phyloP scores from a whole-genome alignment of 2,797 vertebrate species.

The Scolopax bukidnonensis region DNA sequence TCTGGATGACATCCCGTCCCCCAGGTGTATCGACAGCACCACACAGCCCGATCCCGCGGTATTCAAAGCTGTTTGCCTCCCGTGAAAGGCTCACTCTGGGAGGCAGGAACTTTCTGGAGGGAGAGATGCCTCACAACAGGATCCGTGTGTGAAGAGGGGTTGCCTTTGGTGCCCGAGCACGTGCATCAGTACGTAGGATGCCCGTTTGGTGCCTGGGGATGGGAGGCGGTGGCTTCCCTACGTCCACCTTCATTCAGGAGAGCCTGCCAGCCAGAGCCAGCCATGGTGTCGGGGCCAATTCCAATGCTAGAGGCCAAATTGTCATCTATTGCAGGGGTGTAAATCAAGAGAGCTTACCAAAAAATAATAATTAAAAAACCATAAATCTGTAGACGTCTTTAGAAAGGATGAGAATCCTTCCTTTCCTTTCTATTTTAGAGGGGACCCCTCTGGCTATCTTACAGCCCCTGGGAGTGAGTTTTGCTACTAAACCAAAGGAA shows the following conservation, averaged over 20 bases:
- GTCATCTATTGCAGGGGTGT: not conserved
- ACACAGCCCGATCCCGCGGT: accelerated
- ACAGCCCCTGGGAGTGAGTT: not conserved
- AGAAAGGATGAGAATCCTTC: not conserved
- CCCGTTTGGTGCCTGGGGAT: not conserved
- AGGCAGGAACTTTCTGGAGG: not conserved
- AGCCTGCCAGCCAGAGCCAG: conserved; percentile 5
- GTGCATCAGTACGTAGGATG: accelerated
- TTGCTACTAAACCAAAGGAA: conserved; percentile 27
- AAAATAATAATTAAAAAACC: not conserved
- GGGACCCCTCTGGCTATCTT: not conserved
- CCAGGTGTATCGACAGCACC: too few species aligned
- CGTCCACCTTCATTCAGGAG: not conserved
- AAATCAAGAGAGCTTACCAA: conserved; percentile 13
- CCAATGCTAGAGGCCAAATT: conserved; percentile 27
- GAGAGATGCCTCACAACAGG: not conserved
- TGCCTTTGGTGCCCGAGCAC: not conserved
- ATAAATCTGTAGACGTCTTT: not conserved
- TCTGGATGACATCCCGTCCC: too few species aligned
- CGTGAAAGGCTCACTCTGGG: not conserved
- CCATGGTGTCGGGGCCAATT: not conserved
- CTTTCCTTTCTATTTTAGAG: not conserved
- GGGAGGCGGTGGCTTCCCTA: not conserved
- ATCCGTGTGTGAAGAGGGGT: accelerated
- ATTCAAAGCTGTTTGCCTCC: not conserved